Conservation (phyloP, 2,888 invertebrate genomes). For the Melitaea athalia region DNA sequence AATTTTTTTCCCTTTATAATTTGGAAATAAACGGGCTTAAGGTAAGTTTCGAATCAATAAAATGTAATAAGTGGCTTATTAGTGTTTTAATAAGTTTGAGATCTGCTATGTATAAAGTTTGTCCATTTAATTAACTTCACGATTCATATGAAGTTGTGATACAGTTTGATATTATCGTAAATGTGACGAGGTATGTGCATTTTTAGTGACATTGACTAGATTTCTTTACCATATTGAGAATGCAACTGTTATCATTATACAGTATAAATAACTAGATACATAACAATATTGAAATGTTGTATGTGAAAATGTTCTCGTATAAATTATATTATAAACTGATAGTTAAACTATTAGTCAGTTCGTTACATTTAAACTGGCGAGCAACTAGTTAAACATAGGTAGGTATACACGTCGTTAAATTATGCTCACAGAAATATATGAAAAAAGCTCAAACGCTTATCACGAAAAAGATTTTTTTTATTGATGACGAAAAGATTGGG, state of each 20-base stretch:
- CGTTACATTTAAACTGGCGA: no score
- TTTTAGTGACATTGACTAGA: not conserved
- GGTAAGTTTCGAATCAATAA: not conserved
- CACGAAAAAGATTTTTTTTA: no score
- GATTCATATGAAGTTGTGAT: conserved; percentile 8
- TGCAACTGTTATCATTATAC: not conserved
- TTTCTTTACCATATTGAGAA: not conserved
- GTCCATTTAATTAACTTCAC: not conserved
- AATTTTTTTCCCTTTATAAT: not conserved
- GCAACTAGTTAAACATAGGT: no score
- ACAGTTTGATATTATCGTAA: conserved; percentile 10
- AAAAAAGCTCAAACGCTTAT: no score
- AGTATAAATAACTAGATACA: not conserved
- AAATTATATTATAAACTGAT: no score
- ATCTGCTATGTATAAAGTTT: not conserved
- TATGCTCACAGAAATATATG: no score
- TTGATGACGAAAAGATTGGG: no score
- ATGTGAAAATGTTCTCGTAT: no score
- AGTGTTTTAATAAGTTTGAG: not conserved
- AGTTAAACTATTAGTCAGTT: no score
- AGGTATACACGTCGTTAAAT: no score
- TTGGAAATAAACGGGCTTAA: not conserved
- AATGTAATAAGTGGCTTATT: not conserved
- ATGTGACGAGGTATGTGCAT: not conserved
- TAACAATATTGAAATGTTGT: no score